These are phyloP conservation scores for Pan troglodytes DNA, from an alignment of 2,113 vertebrate species.

Conservation along the genomic window NHGRI_mPanTro3-v2.1_pri NC_072398.2:6473001-6473500, in stretches of 20 bases:
- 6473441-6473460: neutral
- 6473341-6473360: neutral
- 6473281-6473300: neutral
- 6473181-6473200: neutral
- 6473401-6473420: neutral
- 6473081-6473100: neutral
- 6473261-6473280: neutral
- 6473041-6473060: neutral
- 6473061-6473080: neutral
- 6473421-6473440: neutral
- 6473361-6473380: neutral
- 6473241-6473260: neutral
- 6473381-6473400: neutral
- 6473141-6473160: neutral
- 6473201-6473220: neutral
- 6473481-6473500: neutral
- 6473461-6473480: neutral
- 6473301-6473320: neutral
- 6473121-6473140: neutral
- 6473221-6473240: neutral
- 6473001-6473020: neutral
- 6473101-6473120: neutral
- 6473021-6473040: neutral
- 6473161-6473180: neutral
- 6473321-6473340: neutral